These are phyloP conservation scores for Metopolophium dirhodum DNA, from an alignment of 1,140 invertebrate genomes.

Conservation along the genomic window DNA sequence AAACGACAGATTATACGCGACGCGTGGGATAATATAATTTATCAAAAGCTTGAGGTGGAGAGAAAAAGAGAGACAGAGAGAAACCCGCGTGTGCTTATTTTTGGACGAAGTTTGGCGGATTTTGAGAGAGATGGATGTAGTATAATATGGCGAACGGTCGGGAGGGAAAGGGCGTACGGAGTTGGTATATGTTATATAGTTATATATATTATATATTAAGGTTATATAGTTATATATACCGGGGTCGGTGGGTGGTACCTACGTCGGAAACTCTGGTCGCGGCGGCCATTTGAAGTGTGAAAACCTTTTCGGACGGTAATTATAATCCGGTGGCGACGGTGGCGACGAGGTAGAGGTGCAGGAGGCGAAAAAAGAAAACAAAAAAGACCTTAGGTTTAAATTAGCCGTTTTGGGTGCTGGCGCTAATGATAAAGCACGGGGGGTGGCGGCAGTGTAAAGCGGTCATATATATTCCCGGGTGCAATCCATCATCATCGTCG, in stretches of 20 bases:
- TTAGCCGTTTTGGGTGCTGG: constrained; percentile 47
- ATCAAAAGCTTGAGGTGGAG: neutral
- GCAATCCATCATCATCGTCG: constrained; percentile 51
- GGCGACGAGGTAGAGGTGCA: neutral
- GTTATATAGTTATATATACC: neutral
- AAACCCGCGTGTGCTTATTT: neutral
- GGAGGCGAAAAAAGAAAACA: constrained; percentile 15
- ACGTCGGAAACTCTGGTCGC: neutral
- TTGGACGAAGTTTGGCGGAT: neutral
- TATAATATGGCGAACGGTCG: neutral
- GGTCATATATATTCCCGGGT: neutral
- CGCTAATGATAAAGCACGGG: constrained; percentile 49
- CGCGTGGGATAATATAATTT: neutral
- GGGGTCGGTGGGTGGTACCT: neutral
- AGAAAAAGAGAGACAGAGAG: neutral
- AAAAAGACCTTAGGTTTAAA: constrained; percentile 39
- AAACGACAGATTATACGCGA: constrained; percentile 25
- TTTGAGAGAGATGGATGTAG: neutral
- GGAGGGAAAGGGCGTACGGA: neutral
- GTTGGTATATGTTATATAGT: neutral
- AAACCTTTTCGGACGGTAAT: constrained; percentile 38
- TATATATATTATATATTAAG: too few species aligned
- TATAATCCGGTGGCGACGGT: neutral
- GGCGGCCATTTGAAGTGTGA: constrained; percentile 25
- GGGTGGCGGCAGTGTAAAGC: neutral